A percentile compares a stretch with the other conserved stretches of the same genome.
These are phyloP conservation scores for Philantomba maxwellii DNA, from an alignment of 2,113 vertebrate genomes.

Conservation along the genomic window DNA sequence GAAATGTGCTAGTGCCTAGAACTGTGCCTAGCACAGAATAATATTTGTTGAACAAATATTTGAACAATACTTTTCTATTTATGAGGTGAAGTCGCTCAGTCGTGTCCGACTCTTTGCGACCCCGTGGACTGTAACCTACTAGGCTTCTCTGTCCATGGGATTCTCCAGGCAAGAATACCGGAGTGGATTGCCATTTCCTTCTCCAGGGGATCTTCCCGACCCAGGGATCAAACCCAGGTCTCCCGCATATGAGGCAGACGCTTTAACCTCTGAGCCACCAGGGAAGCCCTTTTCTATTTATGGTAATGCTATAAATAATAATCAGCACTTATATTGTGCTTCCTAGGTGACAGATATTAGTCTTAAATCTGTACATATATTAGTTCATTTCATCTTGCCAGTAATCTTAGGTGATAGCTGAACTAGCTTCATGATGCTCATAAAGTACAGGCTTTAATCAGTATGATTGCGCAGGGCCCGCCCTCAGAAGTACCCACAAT, in stretches of 20 bases:
- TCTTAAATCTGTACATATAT: not conserved
- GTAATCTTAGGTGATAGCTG: not conserved
- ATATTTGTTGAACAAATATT: not conserved
- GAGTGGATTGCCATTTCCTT: too few relatives aligned
- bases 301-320: not conserved
- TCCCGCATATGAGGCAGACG: too few relatives aligned
- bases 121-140: too few relatives aligned
- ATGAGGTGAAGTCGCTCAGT: too few relatives aligned
- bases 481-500: not conserved
- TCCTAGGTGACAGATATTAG: not conserved
- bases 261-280: too few relatives aligned
- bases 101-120: too few relatives aligned
- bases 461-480: not conserved
- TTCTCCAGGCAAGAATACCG: too few relatives aligned
- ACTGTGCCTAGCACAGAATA: not conserved
- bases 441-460: not conserved
- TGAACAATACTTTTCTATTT: not conserved
- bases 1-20: not conserved
- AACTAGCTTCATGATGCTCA: not conserved
- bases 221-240: too few relatives aligned
- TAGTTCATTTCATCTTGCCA: not conserved
- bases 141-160: too few relatives aligned
- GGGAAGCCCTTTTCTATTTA: not conserved
- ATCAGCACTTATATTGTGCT: not conserved
- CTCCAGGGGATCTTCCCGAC: too few relatives aligned